Conservation (phyloP, 2,888 invertebrate genomes). For the Acrocyrtus sp. region DNA sequence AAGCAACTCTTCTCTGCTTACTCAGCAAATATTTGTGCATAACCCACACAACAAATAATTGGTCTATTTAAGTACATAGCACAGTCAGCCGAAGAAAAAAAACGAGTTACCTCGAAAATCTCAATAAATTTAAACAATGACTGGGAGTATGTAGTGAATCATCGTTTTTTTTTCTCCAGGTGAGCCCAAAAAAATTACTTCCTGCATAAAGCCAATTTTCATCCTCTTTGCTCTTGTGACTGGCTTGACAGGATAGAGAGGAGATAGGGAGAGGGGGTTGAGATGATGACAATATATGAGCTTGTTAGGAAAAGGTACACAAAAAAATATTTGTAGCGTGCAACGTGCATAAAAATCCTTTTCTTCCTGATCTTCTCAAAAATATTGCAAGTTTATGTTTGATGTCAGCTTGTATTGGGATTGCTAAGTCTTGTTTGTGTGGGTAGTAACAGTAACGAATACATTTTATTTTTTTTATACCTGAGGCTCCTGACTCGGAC, state of each 20-base stretch:
- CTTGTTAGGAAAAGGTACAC: neutral
- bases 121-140: neutral
- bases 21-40: neutral
- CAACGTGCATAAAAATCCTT: too few species aligned
- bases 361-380: slow-evolving; percentile 22
- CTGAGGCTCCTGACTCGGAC: slow-evolving; percentile 15
- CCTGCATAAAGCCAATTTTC: neutral
- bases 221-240: neutral
- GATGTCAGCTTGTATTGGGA: too few species aligned
- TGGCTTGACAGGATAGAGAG: neutral
- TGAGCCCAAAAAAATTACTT: slow-evolving; percentile 13
- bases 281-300: too few species aligned
- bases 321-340: neutral
- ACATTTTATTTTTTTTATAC: slow-evolving; percentile 35
- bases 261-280: neutral
- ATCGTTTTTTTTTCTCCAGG: slow-evolving; percentile 38
- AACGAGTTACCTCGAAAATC: slow-evolving; percentile 12
- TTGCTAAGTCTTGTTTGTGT: too few species aligned
- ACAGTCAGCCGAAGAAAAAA: neutral
- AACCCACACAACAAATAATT: neutral
- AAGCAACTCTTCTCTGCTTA: too few species aligned
- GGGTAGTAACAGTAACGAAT: too few species aligned
- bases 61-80: too few species aligned
- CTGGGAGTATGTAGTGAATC: slow-evolving; percentile 8
- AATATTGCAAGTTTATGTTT: too few species aligned